Evolutionary conservation across 2,113 vertebrate species (phyloP), one percentile per base, ranked within the genome.

Genomic region (Scomber scombrus): DNA sequence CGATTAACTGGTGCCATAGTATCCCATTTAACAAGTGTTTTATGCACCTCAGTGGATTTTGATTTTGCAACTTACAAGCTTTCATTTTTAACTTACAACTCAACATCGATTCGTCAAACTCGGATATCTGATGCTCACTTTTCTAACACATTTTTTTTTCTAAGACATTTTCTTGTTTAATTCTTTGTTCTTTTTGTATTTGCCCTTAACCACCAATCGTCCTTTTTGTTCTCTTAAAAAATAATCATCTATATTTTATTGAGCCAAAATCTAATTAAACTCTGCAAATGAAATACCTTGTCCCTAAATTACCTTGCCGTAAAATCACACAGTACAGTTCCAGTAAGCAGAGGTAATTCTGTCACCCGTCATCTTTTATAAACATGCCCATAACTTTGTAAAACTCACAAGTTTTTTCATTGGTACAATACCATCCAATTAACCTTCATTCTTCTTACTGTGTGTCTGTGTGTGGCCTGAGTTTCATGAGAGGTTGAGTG

Each of bases 1-100:
- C 6, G 49, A 14, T 29, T 89, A 78, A 72, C 43, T 54, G 14
- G 6, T 56, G 16, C 49, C 1, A 4, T 69, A 12, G 12, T 74
- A 16, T 67, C 43, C 21, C 11, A 3, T 21, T 69, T 85, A 80
- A 85, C 78, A 81, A 55, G 18, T 64, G 23, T 73, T 62, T 70
- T 9, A 46, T 57, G 57, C 18, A 49, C 60, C 6, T 40, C 34
- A 40, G 8, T 50, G 21, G 52, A 26, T 70, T 60, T 61, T 46
- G 43, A 10, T 14, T 80, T 60, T 68, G 66, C n/a, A 58, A 80
- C 19, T 66, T 54, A 79, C 45, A 21, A 77, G 57, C 26, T 65
- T 60, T 68, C 7, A 46, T 73, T 47, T 19, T 56, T 76, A 83
- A 71, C 65, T 63, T 46, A 54, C 18, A 31, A 31, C 21, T 43